Base-by-base conservation (phyloP, 2,888 invertebrate species). In the Andrena hattorfiana region DNA sequence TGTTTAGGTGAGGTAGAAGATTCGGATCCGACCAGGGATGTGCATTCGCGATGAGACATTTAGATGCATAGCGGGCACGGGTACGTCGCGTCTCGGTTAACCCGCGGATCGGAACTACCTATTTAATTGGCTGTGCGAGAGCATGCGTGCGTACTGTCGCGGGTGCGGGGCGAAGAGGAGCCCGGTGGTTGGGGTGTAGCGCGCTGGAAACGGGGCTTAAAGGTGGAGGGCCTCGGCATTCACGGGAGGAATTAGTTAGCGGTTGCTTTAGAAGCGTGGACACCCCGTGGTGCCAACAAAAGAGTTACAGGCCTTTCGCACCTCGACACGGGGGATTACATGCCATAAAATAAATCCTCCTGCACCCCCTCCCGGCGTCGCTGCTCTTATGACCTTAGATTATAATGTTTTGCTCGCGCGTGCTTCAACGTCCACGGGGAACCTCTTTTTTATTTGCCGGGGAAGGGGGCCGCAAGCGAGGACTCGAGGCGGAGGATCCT, bases 271-370 rank as follows among this genome's bases (percentile, higher is more conserved):
- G 90, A 84, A 89, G 87, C 86, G 81, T 80, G 89, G 92, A 89
- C 92, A 89, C 92, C 93, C 92, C 92, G 91, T 87, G 88, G 93
- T 86, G 93, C 91, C 89, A 90, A 91, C 93, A 92, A 92, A 93
- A 93, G 93, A 92, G 92, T 93, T 93, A 92, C 91, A 91, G 90
- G 90, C 89, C 91, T 90, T 93, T 93, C 93, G 92, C 93, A 93
- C 93, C 93, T 93, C 92, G 92, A 91, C 92, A 91, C 90, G 90
- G 92, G 89, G 90, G 92, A 92, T 93, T 93, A 92, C 92, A 92
- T 90, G 91, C 91, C 92, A 92, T 92, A 92, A 93, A 93, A 91
- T 92, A 93, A 93, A 91, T 89, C 90, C 89, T 89, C 87, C 88
- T 86, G 83, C 86, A 42, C 87, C 76, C 83, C 70, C 59, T 56